These are phyloP conservation scores for Peromyscus eremicus DNA, from an alignment of 2,797 vertebrate genomes.

Conservation along the genomic window DNA sequence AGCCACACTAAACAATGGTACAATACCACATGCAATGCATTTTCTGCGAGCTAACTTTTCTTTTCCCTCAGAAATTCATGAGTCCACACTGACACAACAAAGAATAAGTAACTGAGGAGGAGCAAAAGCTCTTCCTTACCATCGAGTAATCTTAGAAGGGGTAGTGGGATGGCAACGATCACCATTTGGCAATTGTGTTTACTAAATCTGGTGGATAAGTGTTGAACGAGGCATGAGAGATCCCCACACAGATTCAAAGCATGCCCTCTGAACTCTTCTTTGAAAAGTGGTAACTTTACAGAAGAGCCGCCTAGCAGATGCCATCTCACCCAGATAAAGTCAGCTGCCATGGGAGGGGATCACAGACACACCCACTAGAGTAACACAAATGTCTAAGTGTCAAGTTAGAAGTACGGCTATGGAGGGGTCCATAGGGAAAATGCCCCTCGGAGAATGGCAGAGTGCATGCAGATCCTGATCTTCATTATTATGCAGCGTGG, in stretches of 20 bases:
- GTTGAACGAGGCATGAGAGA: not conserved
- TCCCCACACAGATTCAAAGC: not conserved
- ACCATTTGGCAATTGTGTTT: not conserved
- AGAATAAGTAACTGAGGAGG: not conserved
- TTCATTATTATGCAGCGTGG: not conserved
- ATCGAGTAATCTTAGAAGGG: not conserved
- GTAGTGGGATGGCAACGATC: not conserved
- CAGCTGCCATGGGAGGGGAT: not conserved
- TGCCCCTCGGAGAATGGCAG: not conserved
- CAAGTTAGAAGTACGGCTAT: not conserved
- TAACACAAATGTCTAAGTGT: not conserved
- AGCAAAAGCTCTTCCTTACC: not conserved
- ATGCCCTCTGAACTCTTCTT: not conserved
- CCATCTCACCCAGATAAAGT: not conserved
- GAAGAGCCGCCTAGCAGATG: not conserved
- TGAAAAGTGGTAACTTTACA: conserved; percentile 8
- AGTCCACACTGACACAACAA: not conserved
- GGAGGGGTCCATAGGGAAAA: not conserved
- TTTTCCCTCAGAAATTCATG: conserved; percentile 47
- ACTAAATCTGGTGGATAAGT: not conserved
- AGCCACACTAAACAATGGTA: not conserved
- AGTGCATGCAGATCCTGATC: not conserved
- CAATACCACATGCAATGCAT: conserved; percentile 49
- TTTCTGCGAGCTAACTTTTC: conserved; percentile 66
- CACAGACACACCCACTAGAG: not conserved